Evolutionary conservation across 2,797 vertebrate species (phyloP).

Genomic region (Buphagus erythrorhynchus): DNA sequence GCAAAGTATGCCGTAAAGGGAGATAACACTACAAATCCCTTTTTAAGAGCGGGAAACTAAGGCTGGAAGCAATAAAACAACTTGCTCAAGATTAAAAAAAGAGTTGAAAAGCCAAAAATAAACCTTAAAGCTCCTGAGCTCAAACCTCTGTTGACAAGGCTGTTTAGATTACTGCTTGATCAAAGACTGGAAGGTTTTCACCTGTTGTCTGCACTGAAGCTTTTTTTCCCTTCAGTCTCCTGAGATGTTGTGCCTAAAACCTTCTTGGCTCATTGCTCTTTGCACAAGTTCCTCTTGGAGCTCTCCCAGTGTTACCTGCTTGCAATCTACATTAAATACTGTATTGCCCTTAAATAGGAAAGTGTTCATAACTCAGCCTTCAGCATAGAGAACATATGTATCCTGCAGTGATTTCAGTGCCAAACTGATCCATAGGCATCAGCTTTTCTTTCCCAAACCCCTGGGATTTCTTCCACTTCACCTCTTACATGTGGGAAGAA

Average conservation of each 20-base stretch:
- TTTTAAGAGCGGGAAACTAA: not conserved
- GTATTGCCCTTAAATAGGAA: not conserved
- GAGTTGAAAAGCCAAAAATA: not conserved
- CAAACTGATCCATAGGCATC: not conserved
- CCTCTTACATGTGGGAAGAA: not conserved
- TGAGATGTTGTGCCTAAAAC: not conserved
- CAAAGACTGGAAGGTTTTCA: not conserved
- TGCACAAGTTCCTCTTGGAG: not conserved
- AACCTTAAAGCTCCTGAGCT: not conserved
- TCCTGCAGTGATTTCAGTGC: not conserved
- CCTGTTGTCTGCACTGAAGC: not conserved
- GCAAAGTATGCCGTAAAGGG: not conserved
- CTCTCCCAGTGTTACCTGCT: not conserved
- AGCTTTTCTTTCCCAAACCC: not conserved
- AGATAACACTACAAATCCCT: accelerated
- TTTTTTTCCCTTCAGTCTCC: not conserved
- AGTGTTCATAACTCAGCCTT: not conserved
- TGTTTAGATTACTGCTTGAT: not conserved
- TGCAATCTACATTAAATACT: not conserved
- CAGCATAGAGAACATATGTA: not conserved
- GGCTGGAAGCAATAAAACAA: not conserved
- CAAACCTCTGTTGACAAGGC: not conserved
- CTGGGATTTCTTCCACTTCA: not conserved
- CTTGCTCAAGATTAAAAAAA: not conserved
- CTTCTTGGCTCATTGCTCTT: not conserved